These are phyloP conservation scores for Silvanus unidentatus DNA, from an alignment of 2,888 invertebrate species.

Conservation along the genomic window DNA sequence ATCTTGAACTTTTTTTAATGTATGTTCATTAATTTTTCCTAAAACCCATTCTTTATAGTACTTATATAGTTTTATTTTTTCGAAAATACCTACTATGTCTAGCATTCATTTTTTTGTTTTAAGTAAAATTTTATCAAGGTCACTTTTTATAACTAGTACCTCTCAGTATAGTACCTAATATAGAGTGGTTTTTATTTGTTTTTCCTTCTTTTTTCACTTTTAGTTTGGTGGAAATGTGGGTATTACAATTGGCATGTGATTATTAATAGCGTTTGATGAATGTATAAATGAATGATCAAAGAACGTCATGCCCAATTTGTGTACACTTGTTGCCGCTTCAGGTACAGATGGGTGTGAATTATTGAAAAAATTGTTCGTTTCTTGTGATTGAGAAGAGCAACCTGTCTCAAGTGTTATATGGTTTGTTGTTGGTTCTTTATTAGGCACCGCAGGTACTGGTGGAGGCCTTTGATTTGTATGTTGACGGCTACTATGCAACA, in stretches of 20 bases:
- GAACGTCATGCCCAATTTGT: constrained; percentile 45
- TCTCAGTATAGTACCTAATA: constrained; percentile 6
- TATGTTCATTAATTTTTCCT: background rate
- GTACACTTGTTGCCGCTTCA: constrained; percentile 41
- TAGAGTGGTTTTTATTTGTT: background rate
- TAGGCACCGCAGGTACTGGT: constrained; percentile 28
- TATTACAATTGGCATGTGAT: constrained; percentile 46
- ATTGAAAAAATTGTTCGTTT: constrained; percentile 35
- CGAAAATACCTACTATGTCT: background rate
- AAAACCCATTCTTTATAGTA: background rate
- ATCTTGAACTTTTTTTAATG: background rate
- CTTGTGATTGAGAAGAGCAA: constrained; percentile 32
- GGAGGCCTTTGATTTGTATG: constrained; percentile 35
- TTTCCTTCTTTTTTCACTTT: constrained; percentile 4
- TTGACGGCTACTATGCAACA: constrained; percentile 46
- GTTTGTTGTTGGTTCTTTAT: constrained; percentile 36
- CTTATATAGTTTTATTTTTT: background rate
- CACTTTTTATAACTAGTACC: constrained; percentile 25
- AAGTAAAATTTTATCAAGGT: constrained; percentile 26
- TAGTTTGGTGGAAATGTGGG: constrained; percentile 45
- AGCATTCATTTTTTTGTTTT: constrained; percentile 11
- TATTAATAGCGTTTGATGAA: constrained; percentile 39
- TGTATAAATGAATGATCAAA: constrained; percentile 45
- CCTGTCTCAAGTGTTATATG: constrained; percentile 33
- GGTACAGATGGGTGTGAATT: constrained; percentile 39